Conservation (phyloP, 1,140 invertebrate genomes). For the Samia ricini region DNA sequence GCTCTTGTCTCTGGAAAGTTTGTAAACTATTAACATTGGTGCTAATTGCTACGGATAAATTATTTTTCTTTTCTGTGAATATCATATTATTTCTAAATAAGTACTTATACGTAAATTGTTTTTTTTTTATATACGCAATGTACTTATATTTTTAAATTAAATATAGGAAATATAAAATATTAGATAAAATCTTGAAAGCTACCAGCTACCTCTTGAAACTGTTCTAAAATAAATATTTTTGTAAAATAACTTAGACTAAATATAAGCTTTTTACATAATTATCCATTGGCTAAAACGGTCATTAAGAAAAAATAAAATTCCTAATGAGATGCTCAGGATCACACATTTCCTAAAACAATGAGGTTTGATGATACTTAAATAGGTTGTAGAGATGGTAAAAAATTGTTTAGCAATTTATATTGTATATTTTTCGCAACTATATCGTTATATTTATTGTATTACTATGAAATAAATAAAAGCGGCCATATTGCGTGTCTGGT, state of each 20-base stretch:
- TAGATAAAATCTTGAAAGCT: slow-evolving; percentile 41
- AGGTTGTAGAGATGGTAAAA: slow-evolving; percentile 41
- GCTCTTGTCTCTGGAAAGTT: neutral
- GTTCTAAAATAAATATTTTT: slow-evolving; percentile 65
- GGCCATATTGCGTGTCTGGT: slow-evolving; percentile 47
- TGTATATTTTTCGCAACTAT: slow-evolving; percentile 61
- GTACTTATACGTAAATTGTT: neutral
- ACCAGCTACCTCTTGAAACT: slow-evolving; percentile 67
- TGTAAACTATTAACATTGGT: slow-evolving; percentile 44
- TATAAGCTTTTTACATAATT: neutral
- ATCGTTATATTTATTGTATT: slow-evolving; percentile 37
- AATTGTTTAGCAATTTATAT: slow-evolving; percentile 1
- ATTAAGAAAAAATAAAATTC: neutral
- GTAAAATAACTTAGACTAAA: slow-evolving; percentile 48
- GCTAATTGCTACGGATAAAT: slow-evolving; percentile 45
- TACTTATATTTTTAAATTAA: neutral
- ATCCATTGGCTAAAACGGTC: neutral
- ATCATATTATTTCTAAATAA: slow-evolving; percentile 18
- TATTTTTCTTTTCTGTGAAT: slow-evolving; percentile 19
- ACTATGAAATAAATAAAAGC: slow-evolving; percentile 40
- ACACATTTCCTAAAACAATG: neutral
- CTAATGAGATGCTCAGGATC: neutral
- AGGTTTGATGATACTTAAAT: slow-evolving; percentile 41
- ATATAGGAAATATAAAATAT: slow-evolving; percentile 29
- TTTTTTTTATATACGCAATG: neutral